Evolutionary conservation across 2,888 invertebrate species (phyloP).

Genomic region (Petrolisthes cinctipes): DNA sequence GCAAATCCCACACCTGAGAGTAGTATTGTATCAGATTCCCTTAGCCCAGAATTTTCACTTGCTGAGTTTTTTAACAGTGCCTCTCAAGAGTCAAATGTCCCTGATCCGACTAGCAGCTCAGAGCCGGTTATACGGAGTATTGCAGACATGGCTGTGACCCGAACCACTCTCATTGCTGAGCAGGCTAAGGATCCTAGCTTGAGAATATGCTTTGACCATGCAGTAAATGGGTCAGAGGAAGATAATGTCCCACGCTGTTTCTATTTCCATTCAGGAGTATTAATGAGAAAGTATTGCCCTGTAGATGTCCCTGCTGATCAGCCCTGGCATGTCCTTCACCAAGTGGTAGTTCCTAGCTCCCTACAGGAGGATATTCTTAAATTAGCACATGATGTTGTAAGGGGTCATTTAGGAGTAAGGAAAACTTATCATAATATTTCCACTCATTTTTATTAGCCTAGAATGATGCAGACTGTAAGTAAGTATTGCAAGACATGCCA

Average conservation of each 20-base stretch:
- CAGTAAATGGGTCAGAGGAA: background rate
- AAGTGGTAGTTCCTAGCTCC: constrained; percentile 1
- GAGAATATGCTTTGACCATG: background rate
- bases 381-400: constrained; percentile 10
- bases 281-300: constrained; percentile 9
- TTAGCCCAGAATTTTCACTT: background rate
- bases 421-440: constrained; percentile 5
- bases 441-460: background rate
- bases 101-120: too few relatives aligned
- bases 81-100: background rate
- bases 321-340: background rate
- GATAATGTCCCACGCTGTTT: background rate
- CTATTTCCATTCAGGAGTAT: constrained; percentile 16
- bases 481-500: constrained; percentile 5
- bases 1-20: background rate
- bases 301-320: background rate
- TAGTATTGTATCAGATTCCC: too few relatives aligned
- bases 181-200: background rate
- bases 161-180: background rate
- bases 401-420: constrained; percentile 3
- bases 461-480: constrained; percentile 8
- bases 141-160: background rate
- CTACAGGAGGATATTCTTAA: background rate
- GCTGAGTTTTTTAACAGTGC: background rate
- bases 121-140: background rate